Base-by-base conservation (phyloP, 2,113 vertebrate genomes). In the Dendrocopos noguchii region DNA sequence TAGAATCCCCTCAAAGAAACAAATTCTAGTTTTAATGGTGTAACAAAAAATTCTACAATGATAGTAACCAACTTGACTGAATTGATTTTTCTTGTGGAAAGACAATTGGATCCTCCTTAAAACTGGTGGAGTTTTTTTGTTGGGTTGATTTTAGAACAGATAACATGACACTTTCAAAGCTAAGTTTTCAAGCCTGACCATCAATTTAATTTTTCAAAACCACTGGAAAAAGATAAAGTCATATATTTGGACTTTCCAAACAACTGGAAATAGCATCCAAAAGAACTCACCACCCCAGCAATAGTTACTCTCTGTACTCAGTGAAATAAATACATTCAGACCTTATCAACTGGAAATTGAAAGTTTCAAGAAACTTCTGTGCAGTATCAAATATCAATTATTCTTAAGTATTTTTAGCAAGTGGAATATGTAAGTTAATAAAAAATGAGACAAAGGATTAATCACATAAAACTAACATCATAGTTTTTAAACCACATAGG, bases 41-140 rank as follows among this genome's bases (percentile, higher is more conserved):
- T 33, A 3, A 13, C 55, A 55, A 10, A 80, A 80, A 15, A 70
- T 61, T 68, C 24, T 56, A 13, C 16, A 6, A 53, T 31, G 8
- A 56, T 13, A 91, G 11, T 46, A 87, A 79, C 5, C 34, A 60
- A 61, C 12, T 22, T 50, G 18, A 74, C 9, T 46, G 7, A 80
- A 84, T 64, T 78, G 64, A 46, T 31, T 67, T 56, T 82, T 82
- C 63, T 24, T 4, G 14, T 2, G 2, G 24, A 77, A 91, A 83
- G 60, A 22, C 60, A 70, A 59, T 70, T 6, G 2, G 24, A 47
- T 20, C 20, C 19, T 70, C 63, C 39, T 70, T 53, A 47, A 61
- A 78, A 67, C 0, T 8, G 3, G 36, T 5, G 10, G 0, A 0
- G 0, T 0, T 12, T 39, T 63, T 66, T 80, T 3, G 5, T 2